Percentiles rank a stretch among this genome's conserved stretches.
phyloP scores from a whole-genome alignment of 2,113 vertebrate genomes.

The Ifrita kowaldi region DNA sequence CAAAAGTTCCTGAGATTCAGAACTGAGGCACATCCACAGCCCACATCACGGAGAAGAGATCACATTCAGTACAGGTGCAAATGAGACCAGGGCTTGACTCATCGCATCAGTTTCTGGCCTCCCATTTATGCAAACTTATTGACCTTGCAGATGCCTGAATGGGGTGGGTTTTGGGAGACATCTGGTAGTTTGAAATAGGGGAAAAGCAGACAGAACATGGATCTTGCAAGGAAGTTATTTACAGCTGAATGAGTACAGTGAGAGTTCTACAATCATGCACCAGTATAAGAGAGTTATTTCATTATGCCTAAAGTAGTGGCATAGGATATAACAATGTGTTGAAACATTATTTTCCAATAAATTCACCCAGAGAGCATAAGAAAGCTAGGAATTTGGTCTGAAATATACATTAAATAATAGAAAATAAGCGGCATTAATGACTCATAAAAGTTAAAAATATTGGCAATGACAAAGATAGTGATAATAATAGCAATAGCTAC shows the following conservation, averaged over 20 bases:
- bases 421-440: not conserved
- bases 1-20: not conserved
- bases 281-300: not conserved
- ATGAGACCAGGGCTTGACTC: not conserved
- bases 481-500: not conserved
- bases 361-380: not conserved
- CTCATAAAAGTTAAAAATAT: not conserved
- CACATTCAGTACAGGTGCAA: not conserved
- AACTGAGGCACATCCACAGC: not conserved
- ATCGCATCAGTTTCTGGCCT: not conserved
- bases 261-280: not conserved
- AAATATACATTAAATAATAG: not conserved
- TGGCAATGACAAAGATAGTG: not conserved
- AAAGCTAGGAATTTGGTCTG: not conserved
- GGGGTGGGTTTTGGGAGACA: not conserved
- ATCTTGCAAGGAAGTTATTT: not conserved
- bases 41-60: not conserved
- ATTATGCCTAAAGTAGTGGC: not conserved
- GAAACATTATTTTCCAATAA: not conserved
- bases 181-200: not conserved
- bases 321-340: not conserved
- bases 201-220: not conserved
- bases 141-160: not conserved
- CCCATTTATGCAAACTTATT: not conserved
- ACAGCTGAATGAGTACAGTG: not conserved